phyloP scores from a whole-genome alignment of 2,888 invertebrate species.

The Busseola fusca region DNA sequence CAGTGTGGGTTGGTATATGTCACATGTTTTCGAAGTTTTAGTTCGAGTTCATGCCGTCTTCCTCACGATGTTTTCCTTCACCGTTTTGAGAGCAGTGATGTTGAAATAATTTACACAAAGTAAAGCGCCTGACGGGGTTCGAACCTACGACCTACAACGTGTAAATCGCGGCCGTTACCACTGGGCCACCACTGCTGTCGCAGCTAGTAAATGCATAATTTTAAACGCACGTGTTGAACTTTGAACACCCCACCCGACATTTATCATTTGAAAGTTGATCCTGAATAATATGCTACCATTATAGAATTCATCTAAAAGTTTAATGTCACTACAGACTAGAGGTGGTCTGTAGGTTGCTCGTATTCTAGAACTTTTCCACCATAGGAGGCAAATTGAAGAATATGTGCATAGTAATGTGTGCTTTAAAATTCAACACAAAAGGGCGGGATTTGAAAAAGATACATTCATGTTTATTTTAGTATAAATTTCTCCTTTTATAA shows the following conservation, averaged over 20 bases:
- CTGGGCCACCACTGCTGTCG: no score
- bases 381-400: neutral
- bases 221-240: slow-evolving; percentile 46
- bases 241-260: slow-evolving; percentile 12
- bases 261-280: slow-evolving; percentile 36
- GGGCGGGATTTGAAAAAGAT: neutral
- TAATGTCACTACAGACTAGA: slow-evolving; percentile 20
- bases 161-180: no score
- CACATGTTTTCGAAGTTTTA: no score
- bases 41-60: no score
- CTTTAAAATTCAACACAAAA: slow-evolving; percentile 6
- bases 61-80: no score
- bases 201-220: slow-evolving; percentile 30
- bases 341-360: slow-evolving; percentile 31
- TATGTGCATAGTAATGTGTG: neutral
- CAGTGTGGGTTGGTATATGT: no score
- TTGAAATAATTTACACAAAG: no score
- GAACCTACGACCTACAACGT: no score
- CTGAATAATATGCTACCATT: slow-evolving; percentile 32
- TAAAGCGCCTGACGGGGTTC: no score
- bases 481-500: neutral
- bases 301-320: slow-evolving; percentile 47
- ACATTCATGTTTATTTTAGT: neutral
- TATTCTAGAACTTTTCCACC: slow-evolving; percentile 5
- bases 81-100: no score